Evolutionary conservation across 1,140 invertebrate genomes (phyloP), one percentile per base, ranked within the genome.

Genomic region (Drosophila pallidifrons): DNA sequence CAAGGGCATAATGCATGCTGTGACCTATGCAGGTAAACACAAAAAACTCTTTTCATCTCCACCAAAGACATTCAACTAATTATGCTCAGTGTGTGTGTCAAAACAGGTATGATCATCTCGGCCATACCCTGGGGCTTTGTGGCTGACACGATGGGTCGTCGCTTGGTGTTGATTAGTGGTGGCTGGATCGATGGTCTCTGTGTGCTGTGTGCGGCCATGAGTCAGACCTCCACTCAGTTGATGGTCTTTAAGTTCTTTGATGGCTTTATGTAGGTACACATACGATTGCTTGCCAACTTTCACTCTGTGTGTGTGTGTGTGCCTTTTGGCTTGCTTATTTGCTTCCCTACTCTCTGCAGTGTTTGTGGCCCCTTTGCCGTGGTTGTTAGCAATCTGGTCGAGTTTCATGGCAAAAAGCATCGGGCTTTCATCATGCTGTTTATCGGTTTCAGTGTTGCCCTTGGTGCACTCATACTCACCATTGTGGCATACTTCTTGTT

Each of bases 121-220:
- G 96, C 96, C 0, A 94, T 96, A 78, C 81, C 97, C 3, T 97
- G 97, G 96, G 97, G 97, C 4, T 96, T 95, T 64, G 82, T 97
- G 5, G 96, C 96, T 0, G 97, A 98, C 83, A 95, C 95, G 0
- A 93, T 95, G n/a, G 97, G 97, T 0, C 94, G 97, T 4, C 94
- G 94, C 47, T 93, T 94, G 28, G 94, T 97, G 28, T 93, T 98
- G 47, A 78, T 96, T 15, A 94, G 94, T 74, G 96, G 96, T 0
- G 95, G 96, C 77, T 92, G 95, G 38, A 88, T 95, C 0, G 94
- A 97, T 70, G 95, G 94, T 1, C 74, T 97, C 1, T 94, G 95
- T 41, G 95, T 95, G 15, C 75, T 97, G 2, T 77, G 94, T 0
- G 94, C 95, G 3, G 94, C 95, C 35, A 92, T 96, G 15, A 95